Evolutionary conservation across 2,888 invertebrate genomes (phyloP).

Genomic region (Allophyes oxyacanthae): DNA sequence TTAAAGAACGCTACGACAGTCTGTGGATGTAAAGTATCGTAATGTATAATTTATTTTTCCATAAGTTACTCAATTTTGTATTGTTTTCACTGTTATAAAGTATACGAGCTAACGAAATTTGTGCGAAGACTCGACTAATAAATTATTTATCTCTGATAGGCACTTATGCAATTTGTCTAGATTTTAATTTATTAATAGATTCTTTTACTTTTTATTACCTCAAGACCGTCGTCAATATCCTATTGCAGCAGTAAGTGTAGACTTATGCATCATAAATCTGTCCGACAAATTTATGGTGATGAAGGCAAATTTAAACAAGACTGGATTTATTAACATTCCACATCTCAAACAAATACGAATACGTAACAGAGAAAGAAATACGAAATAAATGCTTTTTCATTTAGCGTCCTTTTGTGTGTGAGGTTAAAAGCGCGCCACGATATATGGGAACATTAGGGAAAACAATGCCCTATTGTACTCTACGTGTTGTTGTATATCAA

Average conservation of each 20-base stretch:
- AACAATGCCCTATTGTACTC: slow-evolving; percentile 76
- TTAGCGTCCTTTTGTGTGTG: slow-evolving; percentile 74
- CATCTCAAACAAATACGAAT: slow-evolving; percentile 62
- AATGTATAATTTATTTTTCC: slow-evolving; percentile 1
- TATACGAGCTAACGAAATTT: too few relatives aligned
- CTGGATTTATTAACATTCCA: slow-evolving; percentile 50
- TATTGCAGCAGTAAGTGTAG: slow-evolving; percentile 4
- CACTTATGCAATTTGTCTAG: too few relatives aligned
- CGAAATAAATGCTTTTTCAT: slow-evolving; percentile 79
- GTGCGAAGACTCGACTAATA: too few relatives aligned
- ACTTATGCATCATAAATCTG: slow-evolving; percentile 6
- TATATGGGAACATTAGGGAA: slow-evolving; percentile 80
- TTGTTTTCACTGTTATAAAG: too few relatives aligned
- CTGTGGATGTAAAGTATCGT: slow-evolving; percentile 1
- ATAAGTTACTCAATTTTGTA: not conserved
- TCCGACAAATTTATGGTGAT: slow-evolving; percentile 35
- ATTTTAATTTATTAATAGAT: too few relatives aligned
- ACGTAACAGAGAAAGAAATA: slow-evolving; percentile 69
- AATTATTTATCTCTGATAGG: too few relatives aligned
- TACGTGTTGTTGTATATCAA: slow-evolving; percentile 65
- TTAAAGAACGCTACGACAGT: slow-evolving; percentile 6
- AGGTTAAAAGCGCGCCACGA: slow-evolving; percentile 75
- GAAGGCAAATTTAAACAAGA: slow-evolving; percentile 39
- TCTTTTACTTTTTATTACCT: not conserved
- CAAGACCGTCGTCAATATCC: slow-evolving; percentile 1